Evolutionary conservation across 2,888 invertebrate species (phyloP).

Genomic region (Agrotis exclamationis): DNA sequence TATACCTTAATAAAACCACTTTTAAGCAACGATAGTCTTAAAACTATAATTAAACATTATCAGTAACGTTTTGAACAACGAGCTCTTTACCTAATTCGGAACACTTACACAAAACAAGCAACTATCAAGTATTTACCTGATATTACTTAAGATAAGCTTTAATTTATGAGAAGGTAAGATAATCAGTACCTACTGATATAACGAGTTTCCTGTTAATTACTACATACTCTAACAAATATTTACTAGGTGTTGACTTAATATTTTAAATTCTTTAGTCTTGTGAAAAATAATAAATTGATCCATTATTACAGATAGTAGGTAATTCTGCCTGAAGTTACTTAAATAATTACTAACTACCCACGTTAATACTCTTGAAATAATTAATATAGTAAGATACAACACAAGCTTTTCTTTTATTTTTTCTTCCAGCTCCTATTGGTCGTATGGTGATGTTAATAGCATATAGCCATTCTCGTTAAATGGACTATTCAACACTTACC

Average conservation of each 20-base stretch:
- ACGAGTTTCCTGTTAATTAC: constrained; percentile 45
- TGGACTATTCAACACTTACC: too few relatives aligned
- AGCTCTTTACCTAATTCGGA: constrained; percentile 47
- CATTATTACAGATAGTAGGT: background rate
- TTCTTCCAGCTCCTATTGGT: too few relatives aligned
- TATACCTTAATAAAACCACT: too few relatives aligned
- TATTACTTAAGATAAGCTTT: constrained; percentile 49
- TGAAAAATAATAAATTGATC: background rate
- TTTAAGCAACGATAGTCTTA: background rate
- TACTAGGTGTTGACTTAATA: constrained; percentile 25
- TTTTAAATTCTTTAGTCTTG: background rate
- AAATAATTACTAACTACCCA: background rate
- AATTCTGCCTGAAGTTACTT: background rate
- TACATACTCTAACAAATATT: constrained; percentile 11
- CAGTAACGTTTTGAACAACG: constrained; percentile 30
- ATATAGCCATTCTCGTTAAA: too few relatives aligned
- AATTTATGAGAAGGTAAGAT: constrained; percentile 53
- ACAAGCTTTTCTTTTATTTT: too few relatives aligned
- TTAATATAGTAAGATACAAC: too few relatives aligned
- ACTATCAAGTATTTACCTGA: constrained; percentile 38
- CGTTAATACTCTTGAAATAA: background rate
- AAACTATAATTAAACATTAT: constrained; percentile 40
- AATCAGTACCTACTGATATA: constrained; percentile 23
- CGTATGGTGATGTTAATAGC: too few relatives aligned
- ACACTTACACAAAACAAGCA: constrained; percentile 51